A percentile compares a stretch with the other conserved stretches of the same genome.
Evolutionary conservation across 2,888 invertebrate species (phyloP).

Genomic region (Brachyptera risi): DNA sequence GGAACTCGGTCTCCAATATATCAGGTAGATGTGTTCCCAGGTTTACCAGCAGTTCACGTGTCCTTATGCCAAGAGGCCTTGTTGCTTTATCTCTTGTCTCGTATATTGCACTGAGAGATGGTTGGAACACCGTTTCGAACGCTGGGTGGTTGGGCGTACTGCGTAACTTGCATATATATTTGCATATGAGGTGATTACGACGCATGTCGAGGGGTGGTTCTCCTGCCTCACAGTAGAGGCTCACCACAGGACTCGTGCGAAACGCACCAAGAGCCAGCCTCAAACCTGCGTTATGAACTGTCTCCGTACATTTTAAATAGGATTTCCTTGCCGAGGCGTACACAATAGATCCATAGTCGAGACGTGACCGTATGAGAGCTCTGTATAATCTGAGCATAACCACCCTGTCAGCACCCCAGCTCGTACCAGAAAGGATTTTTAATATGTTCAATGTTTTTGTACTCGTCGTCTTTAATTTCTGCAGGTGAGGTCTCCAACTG

Average conservation of each 20-base stretch:
- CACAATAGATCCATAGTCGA: slow-evolving; percentile 1
- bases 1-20: no score
- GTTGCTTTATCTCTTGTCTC: no score
- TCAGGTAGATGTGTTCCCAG: no score
- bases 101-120: neutral
- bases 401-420: no score
- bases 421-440: neutral
- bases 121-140: neutral
- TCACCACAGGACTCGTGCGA: slow-evolving; percentile 14
- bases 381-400: slow-evolving; percentile 3
- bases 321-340: neutral
- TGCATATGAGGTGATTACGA: neutral
- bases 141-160: neutral
- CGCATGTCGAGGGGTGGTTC: neutral
- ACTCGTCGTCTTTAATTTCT: neutral
- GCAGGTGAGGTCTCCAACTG: neutral
- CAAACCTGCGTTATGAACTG: neutral
- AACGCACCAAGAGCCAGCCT: neutral
- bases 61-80: no score
- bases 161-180: neutral
- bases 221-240: neutral
- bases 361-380: neutral
- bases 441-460: neutral
- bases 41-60: no score
- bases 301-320: neutral